Evolutionary conservation across 2,797 vertebrate genomes (phyloP).

Genomic region (Epinephelus coioides): DNA sequence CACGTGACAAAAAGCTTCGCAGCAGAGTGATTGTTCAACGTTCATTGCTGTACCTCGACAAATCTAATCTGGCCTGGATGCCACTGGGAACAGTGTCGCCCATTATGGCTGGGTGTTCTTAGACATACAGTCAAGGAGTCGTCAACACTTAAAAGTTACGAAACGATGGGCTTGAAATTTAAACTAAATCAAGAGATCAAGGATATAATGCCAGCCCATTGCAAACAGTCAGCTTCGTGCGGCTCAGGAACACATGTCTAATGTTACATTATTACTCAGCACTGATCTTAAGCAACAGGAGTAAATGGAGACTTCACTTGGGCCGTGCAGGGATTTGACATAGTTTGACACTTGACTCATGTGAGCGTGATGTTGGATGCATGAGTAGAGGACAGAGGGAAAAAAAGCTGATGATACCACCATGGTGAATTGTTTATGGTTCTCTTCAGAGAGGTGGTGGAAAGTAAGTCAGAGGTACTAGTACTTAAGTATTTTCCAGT

Average conservation of each 20-base stretch:
- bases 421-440: conserved; percentile 70
- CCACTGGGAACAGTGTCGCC: conserved; percentile 35
- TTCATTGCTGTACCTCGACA: conserved; percentile 32
- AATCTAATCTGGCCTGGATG: conserved; percentile 59
- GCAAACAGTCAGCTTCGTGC: conserved; percentile 20
- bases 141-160: conserved; percentile 11
- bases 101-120: conserved; percentile 33
- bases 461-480: conserved; percentile 11
- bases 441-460: conserved; percentile 30
- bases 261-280: conserved; percentile 66
- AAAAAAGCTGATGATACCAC: conserved; percentile 61
- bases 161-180: conserved; percentile 27
- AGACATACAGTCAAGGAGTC: conserved; percentile 14
- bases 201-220: conserved; percentile 19
- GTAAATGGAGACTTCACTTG: conserved; percentile 61
- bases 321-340: conserved; percentile 57
- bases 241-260: conserved; percentile 44
- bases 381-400: conserved; percentile 31
- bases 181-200: conserved; percentile 41
- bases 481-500: not conserved
- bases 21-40: conserved; percentile 22
- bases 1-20: conserved; percentile 31
- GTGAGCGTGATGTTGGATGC: conserved; percentile 52
- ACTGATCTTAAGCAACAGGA: conserved; percentile 63
- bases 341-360: conserved; percentile 75